These are phyloP conservation scores for Cygnus atratus DNA, from an alignment of 2,113 vertebrate species.

Conservation along the genomic window DNA sequence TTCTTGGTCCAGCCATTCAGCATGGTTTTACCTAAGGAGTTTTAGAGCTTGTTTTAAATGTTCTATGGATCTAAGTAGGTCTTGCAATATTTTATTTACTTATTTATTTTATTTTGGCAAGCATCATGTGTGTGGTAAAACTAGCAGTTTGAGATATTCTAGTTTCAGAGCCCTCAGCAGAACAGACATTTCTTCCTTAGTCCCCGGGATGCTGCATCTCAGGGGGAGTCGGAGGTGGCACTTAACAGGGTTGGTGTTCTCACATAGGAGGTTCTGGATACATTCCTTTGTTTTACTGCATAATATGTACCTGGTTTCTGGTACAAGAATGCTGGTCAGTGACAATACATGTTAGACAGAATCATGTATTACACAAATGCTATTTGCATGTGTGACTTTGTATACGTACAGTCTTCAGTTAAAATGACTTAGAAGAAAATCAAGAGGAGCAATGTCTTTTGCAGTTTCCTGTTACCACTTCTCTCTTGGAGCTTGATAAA, in stretches of 20 bases:
- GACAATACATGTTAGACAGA: neutral
- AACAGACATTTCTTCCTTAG: neutral
- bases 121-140: neutral
- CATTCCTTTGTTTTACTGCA: neutral
- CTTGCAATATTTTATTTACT: neutral
- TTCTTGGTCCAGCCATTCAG: neutral
- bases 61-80: neutral
- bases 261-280: neutral
- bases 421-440: neutral
- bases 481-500: neutral
- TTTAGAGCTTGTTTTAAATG: neutral
- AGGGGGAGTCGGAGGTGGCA: neutral
- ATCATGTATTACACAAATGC: neutral
- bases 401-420: neutral
- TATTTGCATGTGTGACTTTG: neutral
- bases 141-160: neutral
- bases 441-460: neutral
- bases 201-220: neutral
- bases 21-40: neutral
- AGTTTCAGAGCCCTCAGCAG: neutral
- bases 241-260: neutral
- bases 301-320: neutral
- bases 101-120: neutral
- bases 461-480: neutral
- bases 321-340: neutral